Conservation (phyloP, 2,113 vertebrate genomes). For the Edolisoma coerulescens region DNA sequence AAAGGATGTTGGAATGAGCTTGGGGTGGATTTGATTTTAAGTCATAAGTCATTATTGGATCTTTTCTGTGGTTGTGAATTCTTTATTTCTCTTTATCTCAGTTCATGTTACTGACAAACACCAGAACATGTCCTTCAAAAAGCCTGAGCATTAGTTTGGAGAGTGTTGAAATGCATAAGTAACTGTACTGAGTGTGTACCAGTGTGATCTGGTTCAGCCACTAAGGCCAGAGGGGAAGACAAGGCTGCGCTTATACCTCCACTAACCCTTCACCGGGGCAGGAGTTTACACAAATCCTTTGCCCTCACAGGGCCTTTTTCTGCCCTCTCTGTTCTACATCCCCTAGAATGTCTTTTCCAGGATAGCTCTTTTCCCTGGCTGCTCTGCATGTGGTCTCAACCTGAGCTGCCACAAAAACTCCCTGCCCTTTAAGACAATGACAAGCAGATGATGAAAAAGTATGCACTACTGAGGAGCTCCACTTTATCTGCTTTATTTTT, state of each 20-base stretch:
- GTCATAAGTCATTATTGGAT: background rate
- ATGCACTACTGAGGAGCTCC: background rate
- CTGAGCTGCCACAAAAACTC: background rate
- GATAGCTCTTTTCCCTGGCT: background rate
- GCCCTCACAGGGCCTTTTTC: background rate
- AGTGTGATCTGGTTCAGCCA: rapidly evolving
- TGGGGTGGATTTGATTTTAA: background rate
- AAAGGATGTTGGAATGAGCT: background rate
- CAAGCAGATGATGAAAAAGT: background rate
- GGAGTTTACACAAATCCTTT: background rate
- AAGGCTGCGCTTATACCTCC: background rate
- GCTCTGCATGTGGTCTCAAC: background rate
- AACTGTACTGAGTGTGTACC: background rate
- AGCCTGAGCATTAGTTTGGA: background rate
- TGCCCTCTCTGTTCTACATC: background rate
- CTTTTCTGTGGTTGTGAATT: background rate
- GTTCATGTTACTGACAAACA: background rate
- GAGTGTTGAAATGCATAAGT: background rate
- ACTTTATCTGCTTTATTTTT: background rate
- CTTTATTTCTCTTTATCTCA: background rate
- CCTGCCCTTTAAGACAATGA: background rate
- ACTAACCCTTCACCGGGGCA: background rate
- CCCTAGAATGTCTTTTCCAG: background rate
- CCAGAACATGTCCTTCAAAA: background rate
- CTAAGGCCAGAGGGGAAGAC: background rate